These are phyloP conservation scores for Falco rusticolus DNA, from an alignment of 2,797 vertebrate species.

Conservation along the genomic window DNA sequence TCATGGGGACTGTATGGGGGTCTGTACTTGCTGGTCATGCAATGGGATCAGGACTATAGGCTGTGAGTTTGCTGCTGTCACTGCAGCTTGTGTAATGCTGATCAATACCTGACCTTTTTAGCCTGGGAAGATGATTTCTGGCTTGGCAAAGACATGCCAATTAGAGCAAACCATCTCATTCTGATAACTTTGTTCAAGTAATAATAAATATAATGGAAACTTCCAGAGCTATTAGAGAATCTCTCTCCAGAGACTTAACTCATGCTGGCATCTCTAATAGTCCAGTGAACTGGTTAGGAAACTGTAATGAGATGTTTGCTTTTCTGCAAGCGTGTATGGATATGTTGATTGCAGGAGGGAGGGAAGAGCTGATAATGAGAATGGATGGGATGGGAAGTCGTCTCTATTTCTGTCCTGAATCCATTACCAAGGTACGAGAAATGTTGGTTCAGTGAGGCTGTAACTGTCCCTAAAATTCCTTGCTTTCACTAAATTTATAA, in stretches of 20 bases:
- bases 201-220: background rate
- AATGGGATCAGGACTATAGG: background rate
- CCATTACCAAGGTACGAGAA: background rate
- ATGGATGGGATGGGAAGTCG: background rate
- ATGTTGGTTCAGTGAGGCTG: background rate
- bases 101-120: background rate
- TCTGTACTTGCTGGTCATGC: rapidly evolving
- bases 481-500: background rate
- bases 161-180: slow-evolving; percentile 23
- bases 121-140: slow-evolving; percentile 23
- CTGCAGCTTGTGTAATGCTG: background rate
- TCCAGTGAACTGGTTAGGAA: background rate
- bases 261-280: background rate
- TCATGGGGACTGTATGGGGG: rapidly evolving
- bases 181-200: slow-evolving; percentile 25
- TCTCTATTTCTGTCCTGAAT: background rate
- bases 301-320: background rate
- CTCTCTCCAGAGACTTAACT: background rate
- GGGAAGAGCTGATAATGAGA: background rate
- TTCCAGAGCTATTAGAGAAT: background rate
- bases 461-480: background rate
- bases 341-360: background rate
- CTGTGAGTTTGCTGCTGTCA: background rate
- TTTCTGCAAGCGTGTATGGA: rapidly evolving
- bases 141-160: background rate